Evolutionary conservation across 2,797 vertebrate species (phyloP), one percentile per base, ranked within the genome.

Genomic region (Zenarchopterus dispar): DNA sequence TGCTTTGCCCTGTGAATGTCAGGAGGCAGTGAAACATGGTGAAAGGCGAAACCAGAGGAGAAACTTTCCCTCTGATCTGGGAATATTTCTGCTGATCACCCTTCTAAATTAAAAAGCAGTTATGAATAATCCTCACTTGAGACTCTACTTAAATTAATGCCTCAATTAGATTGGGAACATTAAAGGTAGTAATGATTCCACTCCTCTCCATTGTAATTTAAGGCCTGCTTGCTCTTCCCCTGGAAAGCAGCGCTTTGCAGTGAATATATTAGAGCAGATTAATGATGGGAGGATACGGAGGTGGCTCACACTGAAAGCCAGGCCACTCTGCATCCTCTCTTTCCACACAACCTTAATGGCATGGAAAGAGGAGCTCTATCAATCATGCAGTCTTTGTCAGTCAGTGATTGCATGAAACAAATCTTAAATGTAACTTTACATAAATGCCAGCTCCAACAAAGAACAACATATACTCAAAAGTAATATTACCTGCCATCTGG

Each of bases 111-210:
- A 92, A 92, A 92, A 92, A 88, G 81, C 80, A 90, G 89, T 92
- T 91, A 92, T 92, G 92, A 93, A 93, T 91, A 92, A 92, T 89
- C 89, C 86, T 88, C 89, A 59, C 89, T 84, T 75, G 90, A 88
- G 82, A 88, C 88, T 91, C 82, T 70, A 80, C 88, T 91, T 91
- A 92, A 94, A 93, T 93, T 89, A 93, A 93, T 93, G 89, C 88
- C 88, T 93, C 91, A 92, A 93, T 93, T 94, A 94, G 91, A 93
- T 90, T 91, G 85, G 91, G 91, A 93, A 92, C 92, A 93, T 93
- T 93, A 93, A 93, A 92, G 89, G 89, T 91, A 91, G 91, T 91
- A 93, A 93, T 91, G 91, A 92, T 92, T 92, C 89, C 84, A 88
- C 86, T 92, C 85, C 87, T 90, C 90, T 88, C 88, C 88, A 92